phyloP scores from a whole-genome alignment of 2,113 vertebrate genomes.

The Tetraodon nigroviridis region DNA sequence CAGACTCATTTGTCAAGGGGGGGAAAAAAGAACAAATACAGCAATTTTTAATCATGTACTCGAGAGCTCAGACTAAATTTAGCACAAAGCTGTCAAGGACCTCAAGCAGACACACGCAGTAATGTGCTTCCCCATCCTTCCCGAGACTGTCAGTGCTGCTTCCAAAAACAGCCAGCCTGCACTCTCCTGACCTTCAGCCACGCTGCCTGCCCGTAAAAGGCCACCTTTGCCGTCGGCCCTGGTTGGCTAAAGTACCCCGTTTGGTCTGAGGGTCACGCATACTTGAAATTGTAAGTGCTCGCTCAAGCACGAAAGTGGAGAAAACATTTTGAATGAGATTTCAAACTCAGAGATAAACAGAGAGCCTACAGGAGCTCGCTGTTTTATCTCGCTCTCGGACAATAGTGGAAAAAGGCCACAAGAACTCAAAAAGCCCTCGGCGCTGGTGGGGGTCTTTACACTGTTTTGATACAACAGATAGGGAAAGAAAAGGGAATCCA shows the following conservation, averaged over 20 bases:
- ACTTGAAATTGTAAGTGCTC: conserved; percentile 25
- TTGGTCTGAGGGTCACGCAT: conserved; percentile 6
- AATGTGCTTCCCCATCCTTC: conserved; percentile 8
- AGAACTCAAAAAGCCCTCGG: not conserved
- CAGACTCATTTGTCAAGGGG: no score
- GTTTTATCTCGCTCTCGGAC: not conserved
- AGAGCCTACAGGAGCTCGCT: not conserved
- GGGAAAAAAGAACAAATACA: not conserved
- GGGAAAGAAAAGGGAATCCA: no score
- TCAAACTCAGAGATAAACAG: conserved; percentile 2
- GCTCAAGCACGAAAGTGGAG: conserved; percentile 7
- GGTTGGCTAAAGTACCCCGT: conserved; percentile 2
- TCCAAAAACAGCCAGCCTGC: conserved; percentile 6
- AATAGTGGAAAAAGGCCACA: not conserved
- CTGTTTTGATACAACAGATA: not conserved
- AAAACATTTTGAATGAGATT: conserved; percentile 13
- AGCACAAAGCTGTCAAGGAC: conserved; percentile 48
- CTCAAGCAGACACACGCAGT: conserved; percentile 29
- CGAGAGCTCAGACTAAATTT: conserved; percentile 50
- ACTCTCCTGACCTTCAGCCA: not conserved
- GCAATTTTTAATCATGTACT: conserved; percentile 37
- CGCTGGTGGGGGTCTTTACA: not conserved
- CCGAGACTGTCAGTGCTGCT: not conserved
- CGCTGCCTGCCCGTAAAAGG: not conserved
- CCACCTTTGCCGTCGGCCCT: not conserved